phyloP scores from a whole-genome alignment of 92 coral and sea anemone species.

The Zoanthus solanderi region DNA sequence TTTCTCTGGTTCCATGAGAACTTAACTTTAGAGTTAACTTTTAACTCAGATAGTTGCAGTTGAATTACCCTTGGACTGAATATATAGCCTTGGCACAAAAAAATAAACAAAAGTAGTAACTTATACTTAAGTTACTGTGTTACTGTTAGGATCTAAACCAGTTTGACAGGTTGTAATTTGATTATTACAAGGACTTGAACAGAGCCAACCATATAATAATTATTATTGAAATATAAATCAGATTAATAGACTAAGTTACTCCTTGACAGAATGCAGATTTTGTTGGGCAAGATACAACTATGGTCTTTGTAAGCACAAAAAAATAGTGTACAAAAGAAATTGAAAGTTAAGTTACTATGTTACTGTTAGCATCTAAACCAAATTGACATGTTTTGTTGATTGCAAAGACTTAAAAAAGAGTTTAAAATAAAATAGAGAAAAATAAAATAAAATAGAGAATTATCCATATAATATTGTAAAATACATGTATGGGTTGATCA shows the following conservation, averaged over 20 bases:
- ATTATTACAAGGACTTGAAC: slow-evolving; percentile 8
- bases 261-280: slow-evolving; percentile 11
- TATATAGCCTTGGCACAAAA: slow-evolving; percentile 13
- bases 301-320: slow-evolving; percentile 10
- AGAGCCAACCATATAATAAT: slow-evolving; percentile 7
- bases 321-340: slow-evolving; percentile 4
- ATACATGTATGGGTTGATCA: not conserved
- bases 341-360: slow-evolving; percentile 2
- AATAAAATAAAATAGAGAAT: not conserved
- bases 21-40: slow-evolving; percentile 3
- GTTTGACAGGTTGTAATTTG: slow-evolving; percentile 1
- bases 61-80: not conserved
- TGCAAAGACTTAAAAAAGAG: slow-evolving; percentile 1
- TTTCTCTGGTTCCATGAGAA: slow-evolving; percentile 6
- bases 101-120: slow-evolving; percentile 5
- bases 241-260: slow-evolving; percentile 5
- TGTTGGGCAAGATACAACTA: not conserved
- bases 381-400: slow-evolving; percentile 2
- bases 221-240: slow-evolving; percentile 9
- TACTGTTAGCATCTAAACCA: slow-evolving; percentile 3
- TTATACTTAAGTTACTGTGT: not conserved
- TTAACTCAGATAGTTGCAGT: slow-evolving; percentile 5
- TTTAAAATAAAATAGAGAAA: not conserved
- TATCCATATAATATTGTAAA: slow-evolving; percentile 10
- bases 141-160: slow-evolving; percentile 4